phyloP scores from a whole-genome alignment of 1,140 invertebrate species.

The Drosophila guanche region DNA sequence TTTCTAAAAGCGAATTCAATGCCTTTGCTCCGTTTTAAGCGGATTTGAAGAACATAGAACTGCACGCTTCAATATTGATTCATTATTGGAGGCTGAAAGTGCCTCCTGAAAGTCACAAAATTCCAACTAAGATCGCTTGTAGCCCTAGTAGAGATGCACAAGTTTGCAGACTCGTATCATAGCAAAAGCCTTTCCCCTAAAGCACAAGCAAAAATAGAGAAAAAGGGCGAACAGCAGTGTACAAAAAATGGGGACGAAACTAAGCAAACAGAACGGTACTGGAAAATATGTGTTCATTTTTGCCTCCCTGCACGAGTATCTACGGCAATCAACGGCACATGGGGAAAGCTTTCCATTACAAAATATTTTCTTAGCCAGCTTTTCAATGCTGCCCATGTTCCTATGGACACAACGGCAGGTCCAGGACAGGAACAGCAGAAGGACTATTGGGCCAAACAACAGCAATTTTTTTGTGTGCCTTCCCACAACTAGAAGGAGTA shows the following conservation, averaged over 20 bases:
- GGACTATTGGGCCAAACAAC: conserved; percentile 1
- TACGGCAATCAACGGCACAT: not conserved
- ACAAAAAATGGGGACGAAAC: conserved; percentile 11
- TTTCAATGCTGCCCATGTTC: conserved; percentile 30
- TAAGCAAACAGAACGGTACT: conserved; percentile 33
- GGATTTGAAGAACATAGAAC: too few relatives aligned
- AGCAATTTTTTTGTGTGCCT: not conserved
- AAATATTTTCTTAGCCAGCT: conserved; percentile 52
- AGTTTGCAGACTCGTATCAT: conserved; percentile 35
- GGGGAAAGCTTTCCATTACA: conserved; percentile 48
- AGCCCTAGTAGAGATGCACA: conserved; percentile 14
- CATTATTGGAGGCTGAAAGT: too few relatives aligned
- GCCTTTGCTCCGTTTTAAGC: not conserved
- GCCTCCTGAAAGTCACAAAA: not conserved
- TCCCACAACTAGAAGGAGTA: too few relatives aligned
- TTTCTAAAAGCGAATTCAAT: conserved; percentile 15
- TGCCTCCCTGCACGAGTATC: conserved; percentile 9
- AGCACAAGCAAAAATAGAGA: conserved; percentile 6
- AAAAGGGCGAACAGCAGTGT: not conserved
- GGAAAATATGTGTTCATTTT: conserved; percentile 51
- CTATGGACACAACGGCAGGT: conserved; percentile 22
- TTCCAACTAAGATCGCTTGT: conserved; percentile 27
- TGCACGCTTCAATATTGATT: too few relatives aligned
- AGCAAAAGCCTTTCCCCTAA: too few relatives aligned
- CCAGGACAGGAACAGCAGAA: not conserved